Conservation (phyloP, 2,888 invertebrate species). For the Rhogogaster chlorosoma region DNA sequence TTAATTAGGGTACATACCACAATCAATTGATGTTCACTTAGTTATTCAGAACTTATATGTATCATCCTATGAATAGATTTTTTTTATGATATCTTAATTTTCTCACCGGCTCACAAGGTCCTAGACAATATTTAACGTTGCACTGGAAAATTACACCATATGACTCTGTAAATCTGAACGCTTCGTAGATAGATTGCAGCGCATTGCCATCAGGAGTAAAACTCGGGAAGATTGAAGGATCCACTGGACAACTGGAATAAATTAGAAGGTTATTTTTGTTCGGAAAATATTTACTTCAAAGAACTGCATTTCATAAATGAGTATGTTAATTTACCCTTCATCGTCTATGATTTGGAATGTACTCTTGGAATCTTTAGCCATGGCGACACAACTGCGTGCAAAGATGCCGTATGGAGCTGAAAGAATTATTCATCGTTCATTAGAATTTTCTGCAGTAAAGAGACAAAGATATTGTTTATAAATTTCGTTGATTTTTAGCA, state of each 20-base stretch:
- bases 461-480: background rate
- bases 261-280: background rate
- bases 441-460: background rate
- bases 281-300: slow-evolving; percentile 10
- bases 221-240: slow-evolving; percentile 95
- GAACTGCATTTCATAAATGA: slow-evolving; percentile 39
- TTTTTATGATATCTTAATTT: background rate
- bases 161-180: slow-evolving; percentile 97
- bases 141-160: slow-evolving; percentile 98
- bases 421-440: slow-evolving; percentile 64
- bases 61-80: background rate
- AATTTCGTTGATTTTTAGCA: background rate
- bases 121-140: slow-evolving; percentile 97
- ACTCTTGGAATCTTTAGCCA: slow-evolving; percentile 98
- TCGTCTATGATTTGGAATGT: slow-evolving; percentile 98
- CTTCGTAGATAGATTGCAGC: slow-evolving; percentile 94
- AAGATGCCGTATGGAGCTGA: slow-evolving; percentile 97
- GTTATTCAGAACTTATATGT: background rate
- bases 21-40: slow-evolving; percentile 27
- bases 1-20: slow-evolving; percentile 31
- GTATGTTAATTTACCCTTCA: slow-evolving; percentile 84
- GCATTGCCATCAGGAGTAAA: slow-evolving; percentile 95
- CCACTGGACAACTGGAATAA: slow-evolving; percentile 88
- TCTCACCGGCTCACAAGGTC: slow-evolving; percentile 95
- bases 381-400: slow-evolving; percentile 96